Percentiles rank a stretch among this genome's conserved stretches.
Evolutionary conservation across 2,888 invertebrate species (phyloP).

Genomic region (Didymodactylos carnosus): DNA sequence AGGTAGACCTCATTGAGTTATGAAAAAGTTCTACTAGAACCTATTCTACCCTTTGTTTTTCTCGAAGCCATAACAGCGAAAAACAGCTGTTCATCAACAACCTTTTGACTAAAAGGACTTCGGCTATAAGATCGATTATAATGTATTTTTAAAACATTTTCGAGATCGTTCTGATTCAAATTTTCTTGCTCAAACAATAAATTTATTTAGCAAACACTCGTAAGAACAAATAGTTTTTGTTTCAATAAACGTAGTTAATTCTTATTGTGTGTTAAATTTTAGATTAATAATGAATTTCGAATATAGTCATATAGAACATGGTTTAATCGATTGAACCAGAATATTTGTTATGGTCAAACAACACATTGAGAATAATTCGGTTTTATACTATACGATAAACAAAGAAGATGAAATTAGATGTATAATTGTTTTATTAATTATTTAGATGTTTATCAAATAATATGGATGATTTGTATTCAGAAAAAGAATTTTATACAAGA

Average conservation of each 20-base stretch:
- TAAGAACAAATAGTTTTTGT: not conserved
- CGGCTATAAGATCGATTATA: not conserved
- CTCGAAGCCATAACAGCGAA: no score
- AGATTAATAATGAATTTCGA: not conserved
- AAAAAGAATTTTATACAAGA: not conserved
- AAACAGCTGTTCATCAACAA: no score
- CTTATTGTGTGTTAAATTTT: not conserved
- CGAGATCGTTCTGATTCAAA: not conserved
- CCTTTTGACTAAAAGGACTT: no score
- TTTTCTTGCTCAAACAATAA: not conserved
- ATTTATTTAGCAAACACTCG: not conserved
- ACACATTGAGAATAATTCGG: not conserved
- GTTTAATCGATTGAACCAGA: not conserved
- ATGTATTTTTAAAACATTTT: not conserved
- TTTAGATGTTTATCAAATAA: not conserved
- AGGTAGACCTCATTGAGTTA: no score
- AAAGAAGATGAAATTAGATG: no score
- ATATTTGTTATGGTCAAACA: not conserved
- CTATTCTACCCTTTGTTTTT: no score
- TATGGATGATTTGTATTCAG: not conserved
- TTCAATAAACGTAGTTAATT: not conserved
- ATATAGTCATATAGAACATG: not conserved
- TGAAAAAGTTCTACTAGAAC: no score
- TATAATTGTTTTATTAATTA: not conserved
- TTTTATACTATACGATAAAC: not conserved